Evolutionary conservation across 2,113 vertebrate species (phyloP).

Genomic region (Megaceryle maxima): DNA sequence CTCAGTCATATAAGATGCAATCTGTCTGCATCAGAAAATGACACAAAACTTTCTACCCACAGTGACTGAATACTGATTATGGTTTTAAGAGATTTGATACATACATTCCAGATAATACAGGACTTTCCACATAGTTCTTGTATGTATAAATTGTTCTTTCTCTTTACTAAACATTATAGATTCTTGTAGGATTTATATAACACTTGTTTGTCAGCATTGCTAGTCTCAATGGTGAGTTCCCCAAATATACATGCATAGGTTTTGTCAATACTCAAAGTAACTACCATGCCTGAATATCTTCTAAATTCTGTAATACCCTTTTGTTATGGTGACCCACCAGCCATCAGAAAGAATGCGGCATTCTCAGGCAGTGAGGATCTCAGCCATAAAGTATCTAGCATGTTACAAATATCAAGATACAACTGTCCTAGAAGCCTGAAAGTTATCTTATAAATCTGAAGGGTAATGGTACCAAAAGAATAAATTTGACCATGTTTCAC

Average conservation of each 20-base stretch:
- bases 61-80: conserved; percentile 79
- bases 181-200: neutral
- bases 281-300: neutral
- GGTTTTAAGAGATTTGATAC: conserved; percentile 78
- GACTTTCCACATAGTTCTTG: neutral
- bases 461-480: neutral
- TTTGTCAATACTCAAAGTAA: neutral
- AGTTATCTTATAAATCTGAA: neutral
- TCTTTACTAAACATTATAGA: neutral
- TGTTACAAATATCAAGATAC: neutral
- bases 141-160: neutral
- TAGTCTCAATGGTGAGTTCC: neutral
- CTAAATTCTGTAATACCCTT: neutral
- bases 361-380: neutral
- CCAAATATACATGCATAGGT: neutral
- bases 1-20: conserved; percentile 71
- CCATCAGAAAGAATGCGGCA: neutral
- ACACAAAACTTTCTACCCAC: conserved; percentile 82
- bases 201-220: neutral
- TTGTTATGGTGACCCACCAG: neutral
- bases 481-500: neutral
- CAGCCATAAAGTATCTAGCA: neutral
- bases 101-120: conserved; percentile 74
- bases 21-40: conserved; percentile 84
- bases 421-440: neutral